Conservation (phyloP, 1,140 invertebrate species). For the Drosophila lacertosa region DNA sequence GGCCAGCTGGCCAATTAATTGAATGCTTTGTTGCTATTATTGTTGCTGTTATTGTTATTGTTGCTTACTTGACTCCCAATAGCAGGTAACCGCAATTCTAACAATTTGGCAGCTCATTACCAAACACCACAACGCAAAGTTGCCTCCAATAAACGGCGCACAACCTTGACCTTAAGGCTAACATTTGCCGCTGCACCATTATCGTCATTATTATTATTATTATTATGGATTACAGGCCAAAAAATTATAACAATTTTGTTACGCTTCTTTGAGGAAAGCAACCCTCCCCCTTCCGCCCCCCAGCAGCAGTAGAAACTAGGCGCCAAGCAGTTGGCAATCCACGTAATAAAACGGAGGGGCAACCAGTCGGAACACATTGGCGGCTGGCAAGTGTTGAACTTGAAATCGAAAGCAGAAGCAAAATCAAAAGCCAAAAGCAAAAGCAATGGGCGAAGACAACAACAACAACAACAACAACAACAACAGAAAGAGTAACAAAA, state of each 20-base stretch:
- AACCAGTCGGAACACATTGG: conserved; percentile 77
- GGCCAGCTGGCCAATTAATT: conserved; percentile 55
- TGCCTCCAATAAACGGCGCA: conserved; percentile 70
- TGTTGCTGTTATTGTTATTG: not conserved
- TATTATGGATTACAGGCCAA: conserved; percentile 68
- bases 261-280: conserved; percentile 78
- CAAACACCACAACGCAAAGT: conserved; percentile 58
- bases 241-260: conserved; percentile 81
- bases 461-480: conserved; percentile 26
- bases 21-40: conserved; percentile 27
- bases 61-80: not conserved
- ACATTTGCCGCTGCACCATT: conserved; percentile 28
- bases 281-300: not conserved
- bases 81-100: conserved; percentile 58
- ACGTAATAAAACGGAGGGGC: conserved; percentile 73
- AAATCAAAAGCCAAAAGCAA: conserved; percentile 29
- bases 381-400: conserved; percentile 72
- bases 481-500: conserved; percentile 20
- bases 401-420: conserved; percentile 74
- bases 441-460: conserved; percentile 28
- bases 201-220: conserved; percentile 44
- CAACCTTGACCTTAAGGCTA: conserved; percentile 78
- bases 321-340: conserved; percentile 46
- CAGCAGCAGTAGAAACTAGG: conserved; percentile 17
- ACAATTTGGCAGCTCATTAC: conserved; percentile 80